Evolutionary conservation across 1,140 invertebrate species (phyloP).

Genomic region (Leptinotarsa lineolata): DNA sequence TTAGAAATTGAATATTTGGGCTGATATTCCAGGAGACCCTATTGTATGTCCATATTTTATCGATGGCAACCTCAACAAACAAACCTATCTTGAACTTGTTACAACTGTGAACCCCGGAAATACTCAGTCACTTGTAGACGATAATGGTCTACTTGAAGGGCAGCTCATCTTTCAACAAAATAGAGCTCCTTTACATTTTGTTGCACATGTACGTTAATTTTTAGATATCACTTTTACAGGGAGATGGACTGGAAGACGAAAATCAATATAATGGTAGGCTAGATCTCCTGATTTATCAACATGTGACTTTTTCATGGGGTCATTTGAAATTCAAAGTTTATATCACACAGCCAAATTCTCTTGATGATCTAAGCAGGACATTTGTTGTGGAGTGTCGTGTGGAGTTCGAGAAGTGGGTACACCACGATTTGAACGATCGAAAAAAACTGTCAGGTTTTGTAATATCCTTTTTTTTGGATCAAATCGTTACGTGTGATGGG

Average conservation of each 20-base stretch:
- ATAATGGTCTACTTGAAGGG: not conserved
- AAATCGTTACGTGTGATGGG: too few species aligned
- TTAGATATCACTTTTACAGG: not conserved
- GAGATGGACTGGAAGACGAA: not conserved
- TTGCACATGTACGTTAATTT: not conserved
- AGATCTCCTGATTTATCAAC: conserved; percentile 2
- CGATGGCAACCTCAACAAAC: not conserved
- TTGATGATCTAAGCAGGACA: too few species aligned
- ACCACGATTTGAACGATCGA: too few species aligned
- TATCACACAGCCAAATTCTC: too few species aligned
- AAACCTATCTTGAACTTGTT: not conserved
- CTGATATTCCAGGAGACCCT: too few species aligned
- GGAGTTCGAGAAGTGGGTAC: too few species aligned
- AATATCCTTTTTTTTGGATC: too few species aligned
- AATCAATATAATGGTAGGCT: not conserved
- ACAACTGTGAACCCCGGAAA: conserved; percentile 1
- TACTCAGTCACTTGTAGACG: not conserved
- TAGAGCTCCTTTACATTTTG: too few species aligned
- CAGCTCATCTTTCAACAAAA: not conserved
- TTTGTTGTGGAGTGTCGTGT: not conserved
- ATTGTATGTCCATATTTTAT: too few species aligned
- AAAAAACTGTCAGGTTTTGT: too few species aligned
- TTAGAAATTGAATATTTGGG: not conserved
- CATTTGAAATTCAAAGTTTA: too few species aligned
- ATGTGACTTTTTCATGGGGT: too few species aligned